Evolutionary conservation across 2,888 invertebrate species (phyloP), one percentile per base, ranked within the genome.

Genomic region (Troides helena): DNA sequence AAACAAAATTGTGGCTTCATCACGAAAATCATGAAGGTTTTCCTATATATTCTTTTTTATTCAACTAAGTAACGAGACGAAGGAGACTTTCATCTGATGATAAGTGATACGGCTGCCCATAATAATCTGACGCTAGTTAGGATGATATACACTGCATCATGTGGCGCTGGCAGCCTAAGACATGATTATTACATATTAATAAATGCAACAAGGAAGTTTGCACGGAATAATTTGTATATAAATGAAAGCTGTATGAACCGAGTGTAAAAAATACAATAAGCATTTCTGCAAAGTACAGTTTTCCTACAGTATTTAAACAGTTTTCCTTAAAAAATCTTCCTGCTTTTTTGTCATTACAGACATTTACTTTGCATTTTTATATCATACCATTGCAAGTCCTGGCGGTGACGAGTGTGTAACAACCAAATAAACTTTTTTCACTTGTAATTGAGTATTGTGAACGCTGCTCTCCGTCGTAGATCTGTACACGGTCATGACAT

Each of bases 361-460:
- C 50, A 50, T 18, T 1, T 57, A 57, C 57, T 21, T 18, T 30
- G n/a, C 59, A n/a, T 30, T 46, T 68, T 21, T 39, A 7, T 39
- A 2, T 14, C 14, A 50, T 50, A 50, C 1, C 50, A 14, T 50
- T 50, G 10, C 50, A 50, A 50, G 50, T 14, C 50, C 50, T 50
- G 18, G 14, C 18, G 14, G 50, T 14, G 14, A 5, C 50, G 18
- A 50, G 18, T 50, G 50, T 23, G 56, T 61, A 65, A 62, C 23
- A 69, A 46, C 23, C 36, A 17, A 61, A 67, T 67, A 60, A 39
- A 57, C 18, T 58, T 57, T 62, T 69, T 65, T 66, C 58, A 46
- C 58, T 62, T 6, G 17, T 63, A 63, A 67, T 67, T 67, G 62
- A 63, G 58, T 39, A 17, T 63, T 58, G 63, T 63, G 53, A 62